Percentiles rank a stretch among this genome's conserved stretches.
phyloP scores from a whole-genome alignment of 2,888 invertebrate species.

The Phengaris alcon region DNA sequence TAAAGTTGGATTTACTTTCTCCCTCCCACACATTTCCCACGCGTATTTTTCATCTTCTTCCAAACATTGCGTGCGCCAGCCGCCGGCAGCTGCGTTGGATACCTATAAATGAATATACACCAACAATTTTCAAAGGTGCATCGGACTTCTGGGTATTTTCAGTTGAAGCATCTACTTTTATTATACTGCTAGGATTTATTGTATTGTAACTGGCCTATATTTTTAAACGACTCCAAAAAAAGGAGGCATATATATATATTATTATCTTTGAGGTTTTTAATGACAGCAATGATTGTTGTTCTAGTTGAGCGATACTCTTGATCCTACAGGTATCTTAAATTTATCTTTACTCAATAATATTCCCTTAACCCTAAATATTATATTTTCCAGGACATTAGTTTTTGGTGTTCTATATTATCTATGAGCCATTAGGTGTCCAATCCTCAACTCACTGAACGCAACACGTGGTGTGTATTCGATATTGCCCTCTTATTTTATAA shows the following conservation, averaged over 20 bases:
- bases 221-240: neutral
- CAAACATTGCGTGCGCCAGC: constrained; percentile 70
- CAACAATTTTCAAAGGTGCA: constrained; percentile 62
- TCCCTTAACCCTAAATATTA: constrained; percentile 34
- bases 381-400: constrained; percentile 34
- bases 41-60: constrained; percentile 72
- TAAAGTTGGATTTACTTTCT: constrained; percentile 61
- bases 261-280: neutral
- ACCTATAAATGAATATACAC: constrained; percentile 71
- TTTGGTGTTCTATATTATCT: constrained; percentile 37
- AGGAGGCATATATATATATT: too few relatives aligned
- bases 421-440: constrained; percentile 36
- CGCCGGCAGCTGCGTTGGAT: constrained; percentile 74
- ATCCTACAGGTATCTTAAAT: neutral
- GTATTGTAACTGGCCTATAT: neutral
- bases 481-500: too few relatives aligned
- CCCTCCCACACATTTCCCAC: constrained; percentile 67
- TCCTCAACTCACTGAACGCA: constrained; percentile 40
- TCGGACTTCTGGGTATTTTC: constrained; percentile 50
- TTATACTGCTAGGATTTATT: neutral
- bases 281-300: neutral
- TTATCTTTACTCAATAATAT: constrained; percentile 28
- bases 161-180: constrained; percentile 16
- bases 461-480: constrained; percentile 58
- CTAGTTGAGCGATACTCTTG: constrained; percentile 9